A percentile compares a stretch with the other conserved stretches of the same genome.
Conservation (phyloP, 2,888 invertebrate species). For the Argyresthia albistria region DNA sequence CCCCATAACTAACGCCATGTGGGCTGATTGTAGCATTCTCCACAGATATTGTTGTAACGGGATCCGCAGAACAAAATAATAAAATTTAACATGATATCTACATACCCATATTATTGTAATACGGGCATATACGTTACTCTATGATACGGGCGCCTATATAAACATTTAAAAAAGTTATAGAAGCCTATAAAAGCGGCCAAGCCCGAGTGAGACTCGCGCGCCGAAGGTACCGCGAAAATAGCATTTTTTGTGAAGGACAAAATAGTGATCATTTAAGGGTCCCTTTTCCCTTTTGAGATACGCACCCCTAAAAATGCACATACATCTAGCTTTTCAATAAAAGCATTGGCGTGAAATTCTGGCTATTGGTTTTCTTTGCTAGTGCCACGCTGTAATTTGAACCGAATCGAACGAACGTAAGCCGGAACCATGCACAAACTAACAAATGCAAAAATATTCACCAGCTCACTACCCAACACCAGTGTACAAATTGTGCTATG, state of each 20-base stretch:
- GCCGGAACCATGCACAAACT: background rate
- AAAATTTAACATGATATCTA: background rate
- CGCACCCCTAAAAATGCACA: conserved; percentile 24
- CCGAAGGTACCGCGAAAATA: too few species aligned
- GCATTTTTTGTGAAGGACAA: conserved; percentile 24
- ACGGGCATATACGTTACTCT: too few species aligned
- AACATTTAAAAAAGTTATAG: too few species aligned
- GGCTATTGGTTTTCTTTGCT: conserved; percentile 52
- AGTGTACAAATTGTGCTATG: too few species aligned
- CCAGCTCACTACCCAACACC: too few species aligned
- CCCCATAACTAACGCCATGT: background rate
- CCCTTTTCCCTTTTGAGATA: too few species aligned
- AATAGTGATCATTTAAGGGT: conserved; percentile 9
- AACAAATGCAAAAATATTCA: background rate
- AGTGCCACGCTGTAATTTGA: conserved; percentile 8
- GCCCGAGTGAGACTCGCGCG: too few species aligned
- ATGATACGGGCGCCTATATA: background rate
- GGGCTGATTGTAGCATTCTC: background rate
- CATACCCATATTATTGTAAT: background rate
- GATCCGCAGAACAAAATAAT: background rate
- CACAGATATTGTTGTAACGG: background rate
- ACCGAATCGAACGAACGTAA: background rate
- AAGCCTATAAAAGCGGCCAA: too few species aligned
- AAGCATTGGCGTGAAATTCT: conserved; percentile 43
- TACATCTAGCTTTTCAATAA: conserved; percentile 47